A percentile compares a stretch with the other conserved stretches of the same genome.
Evolutionary conservation across 2,113 vertebrate species (phyloP).

Genomic region (Narcine bancroftii): DNA sequence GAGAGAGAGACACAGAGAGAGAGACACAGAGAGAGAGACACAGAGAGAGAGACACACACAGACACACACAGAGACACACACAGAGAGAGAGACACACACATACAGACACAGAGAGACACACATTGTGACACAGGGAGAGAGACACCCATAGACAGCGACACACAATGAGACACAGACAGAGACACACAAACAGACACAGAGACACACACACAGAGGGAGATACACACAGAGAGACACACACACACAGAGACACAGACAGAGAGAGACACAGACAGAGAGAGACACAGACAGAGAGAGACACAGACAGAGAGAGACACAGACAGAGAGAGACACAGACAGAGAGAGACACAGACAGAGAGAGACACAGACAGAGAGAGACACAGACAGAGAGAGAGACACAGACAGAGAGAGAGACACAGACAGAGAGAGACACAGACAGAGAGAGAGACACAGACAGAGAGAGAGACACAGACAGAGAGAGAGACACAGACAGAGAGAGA

Average conservation of each 20-base stretch:
- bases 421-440: not conserved
- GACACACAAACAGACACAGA: no score
- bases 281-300: not conserved
- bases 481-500: not conserved
- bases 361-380: not conserved
- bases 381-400: slow-evolving; percentile 9
- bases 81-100: not conserved
- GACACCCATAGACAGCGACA: no score
- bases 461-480: not conserved
- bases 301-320: not conserved
- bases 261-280: not conserved
- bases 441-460: not conserved
- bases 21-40: no score
- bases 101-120: not conserved
- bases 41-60: no score
- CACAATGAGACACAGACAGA: no score
- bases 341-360: not conserved
- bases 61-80: no score
- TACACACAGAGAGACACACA: not conserved
- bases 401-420: not conserved
- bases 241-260: not conserved
- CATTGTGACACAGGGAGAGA: no score
- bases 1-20: no score
- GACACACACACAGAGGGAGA: no score
- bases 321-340: not conserved